Base-by-base conservation (phyloP, 2,113 vertebrate species). In the Callopanchax toddi region DNA sequence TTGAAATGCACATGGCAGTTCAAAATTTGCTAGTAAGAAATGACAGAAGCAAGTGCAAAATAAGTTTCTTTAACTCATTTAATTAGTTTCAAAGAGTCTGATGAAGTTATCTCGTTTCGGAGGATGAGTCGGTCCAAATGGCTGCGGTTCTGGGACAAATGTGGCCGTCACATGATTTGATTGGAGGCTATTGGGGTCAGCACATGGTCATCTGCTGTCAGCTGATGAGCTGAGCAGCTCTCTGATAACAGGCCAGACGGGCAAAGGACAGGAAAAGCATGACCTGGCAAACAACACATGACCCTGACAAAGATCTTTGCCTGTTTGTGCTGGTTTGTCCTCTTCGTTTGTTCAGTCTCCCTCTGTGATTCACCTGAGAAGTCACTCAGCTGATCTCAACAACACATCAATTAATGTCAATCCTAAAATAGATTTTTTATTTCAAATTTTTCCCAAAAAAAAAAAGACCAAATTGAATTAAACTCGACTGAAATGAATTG, bases 181-280 rank as follows among this genome's bases (percentile, higher is more conserved):
- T 34, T 43, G 60, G 69, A 74, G 70, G 81, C 74, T 57, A 5
- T 34, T 36, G 71, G 57, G 85, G 85, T 84, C 85, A 79, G 42
- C 57, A 56, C 72, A 64, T 68, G 76, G 80, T 74, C 83, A 77
- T 79, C 76, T 76, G 69, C 25, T 54, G 71, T 85, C 86, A 87
- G 83, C 82, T 88, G 87, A 89, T 65, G 22, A 60, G 12, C 60
- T 13, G 51, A 76, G 73, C 51, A 26, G 3, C 29, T 45, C 40
- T 52, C 21, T 71, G 87, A 89, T 89, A 91, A 86, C 70, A 71
- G 43, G 37, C 70, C 83, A 91, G 89, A 89, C 78, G 85, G 83
- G 76, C 87, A 91, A 89, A 91, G 89, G 85, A 81, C 87, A 80
- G 63, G 53, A 51, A 57, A 74, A 84, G 74, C 66, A 49, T 75